Percentiles rank a stretch among this genome's conserved stretches.
Conservation (phyloP, 2,888 invertebrate genomes). For the Protophormia terraenovae region DNA sequence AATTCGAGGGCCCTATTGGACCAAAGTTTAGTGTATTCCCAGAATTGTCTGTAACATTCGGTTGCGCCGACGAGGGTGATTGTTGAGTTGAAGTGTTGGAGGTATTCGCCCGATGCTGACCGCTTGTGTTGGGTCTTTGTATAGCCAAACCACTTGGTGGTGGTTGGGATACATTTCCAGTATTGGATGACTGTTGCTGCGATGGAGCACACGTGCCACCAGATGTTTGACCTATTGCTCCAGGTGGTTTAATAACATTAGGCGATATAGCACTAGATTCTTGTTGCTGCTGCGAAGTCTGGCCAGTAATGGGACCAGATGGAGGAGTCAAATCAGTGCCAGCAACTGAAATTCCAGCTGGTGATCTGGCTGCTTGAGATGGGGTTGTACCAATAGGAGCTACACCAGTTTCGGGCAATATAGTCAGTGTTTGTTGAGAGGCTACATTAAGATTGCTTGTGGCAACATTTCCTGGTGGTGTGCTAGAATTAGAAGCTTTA, state of each 20-base stretch:
- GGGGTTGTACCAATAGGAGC: constrained; percentile 65
- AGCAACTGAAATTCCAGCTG: constrained; percentile 66
- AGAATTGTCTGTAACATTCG: constrained; percentile 57
- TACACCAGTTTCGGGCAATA: constrained; percentile 70
- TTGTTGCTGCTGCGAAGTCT: constrained; percentile 38
- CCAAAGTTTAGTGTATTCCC: constrained; percentile 75
- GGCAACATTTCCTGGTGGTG: constrained; percentile 80
- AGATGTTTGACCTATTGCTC: constrained; percentile 70
- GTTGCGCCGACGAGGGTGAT: constrained; percentile 30
- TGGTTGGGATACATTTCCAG: constrained; percentile 61
- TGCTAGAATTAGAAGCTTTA: constrained; percentile 84
- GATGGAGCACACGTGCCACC: neutral
- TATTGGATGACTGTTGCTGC: constrained; percentile 39
- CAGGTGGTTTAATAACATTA: constrained; percentile 76
- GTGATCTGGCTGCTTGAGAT: constrained; percentile 72
- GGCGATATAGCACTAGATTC: constrained; percentile 70
- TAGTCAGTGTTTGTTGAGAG: constrained; percentile 72
- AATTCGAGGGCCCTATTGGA: constrained; percentile 75
- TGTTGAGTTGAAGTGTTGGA: constrained; percentile 43
- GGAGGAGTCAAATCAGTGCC: constrained; percentile 49
- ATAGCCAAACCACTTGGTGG: constrained; percentile 77
- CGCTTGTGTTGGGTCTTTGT: constrained; percentile 76
- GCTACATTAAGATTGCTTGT: constrained; percentile 47
- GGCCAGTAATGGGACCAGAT: constrained; percentile 49
- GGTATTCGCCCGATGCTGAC: constrained; percentile 70